Conservation (phyloP, 2,888 invertebrate genomes). For the Athetis lepigone region DNA sequence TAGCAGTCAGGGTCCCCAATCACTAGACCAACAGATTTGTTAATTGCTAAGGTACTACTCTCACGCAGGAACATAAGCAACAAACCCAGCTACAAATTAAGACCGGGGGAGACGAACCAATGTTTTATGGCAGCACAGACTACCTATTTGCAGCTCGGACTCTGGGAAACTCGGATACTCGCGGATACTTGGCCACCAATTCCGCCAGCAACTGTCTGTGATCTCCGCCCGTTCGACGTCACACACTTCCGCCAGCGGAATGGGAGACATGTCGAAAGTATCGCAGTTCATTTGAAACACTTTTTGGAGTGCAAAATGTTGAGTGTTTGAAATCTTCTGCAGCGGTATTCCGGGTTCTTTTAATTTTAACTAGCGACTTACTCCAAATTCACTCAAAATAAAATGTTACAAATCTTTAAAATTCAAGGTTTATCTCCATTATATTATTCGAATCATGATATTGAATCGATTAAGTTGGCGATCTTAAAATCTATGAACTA, state of each 20-base stretch:
- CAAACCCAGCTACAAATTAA: constrained; percentile 10
- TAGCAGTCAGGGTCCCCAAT: too few relatives aligned
- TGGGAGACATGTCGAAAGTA: constrained; percentile 32
- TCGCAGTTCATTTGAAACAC: constrained; percentile 21
- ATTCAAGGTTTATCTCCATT: too few relatives aligned
- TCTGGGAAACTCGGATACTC: not conserved
- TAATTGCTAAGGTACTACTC: too few relatives aligned
- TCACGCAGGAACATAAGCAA: not conserved
- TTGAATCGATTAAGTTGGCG: too few relatives aligned
- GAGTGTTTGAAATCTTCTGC: not conserved
- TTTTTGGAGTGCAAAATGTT: not conserved
- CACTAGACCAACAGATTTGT: too few relatives aligned
- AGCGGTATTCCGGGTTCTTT: too few relatives aligned
- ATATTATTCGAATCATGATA: too few relatives aligned
- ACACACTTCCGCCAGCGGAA: not conserved
- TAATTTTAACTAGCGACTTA: too few relatives aligned
- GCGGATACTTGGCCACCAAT: constrained; percentile 24
- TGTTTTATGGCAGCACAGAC: not conserved
- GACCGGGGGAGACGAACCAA: constrained; percentile 2
- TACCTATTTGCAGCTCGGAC: constrained; percentile 24
- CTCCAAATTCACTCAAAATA: too few relatives aligned
- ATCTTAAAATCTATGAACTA: too few relatives aligned
- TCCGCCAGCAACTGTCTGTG: constrained; percentile 23
- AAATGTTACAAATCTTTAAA: too few relatives aligned
- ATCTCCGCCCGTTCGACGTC: not conserved